Evolutionary conservation across 2,888 invertebrate genomes (phyloP).

Genomic region (Metalampra italica): DNA sequence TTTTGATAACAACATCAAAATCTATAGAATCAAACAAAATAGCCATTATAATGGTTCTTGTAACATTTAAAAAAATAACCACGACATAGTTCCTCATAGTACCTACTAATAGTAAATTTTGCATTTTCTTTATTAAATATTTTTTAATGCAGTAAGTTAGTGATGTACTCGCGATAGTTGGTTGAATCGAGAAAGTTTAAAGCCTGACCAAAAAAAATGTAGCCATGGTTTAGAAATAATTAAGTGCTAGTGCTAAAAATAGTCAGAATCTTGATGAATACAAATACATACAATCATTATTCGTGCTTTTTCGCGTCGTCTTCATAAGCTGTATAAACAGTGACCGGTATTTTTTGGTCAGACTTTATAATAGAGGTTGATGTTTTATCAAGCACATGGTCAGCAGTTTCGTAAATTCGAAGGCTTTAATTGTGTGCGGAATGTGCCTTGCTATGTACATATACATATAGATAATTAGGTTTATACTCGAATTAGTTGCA

Average conservation of each 20-base stretch:
- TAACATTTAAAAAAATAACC: slow-evolving; percentile 58
- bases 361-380: slow-evolving; percentile 51
- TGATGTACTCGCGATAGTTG: slow-evolving; percentile 57
- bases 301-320: too few relatives aligned
- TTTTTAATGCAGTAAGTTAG: slow-evolving; percentile 71
- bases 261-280: too few relatives aligned
- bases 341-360: slow-evolving; percentile 31
- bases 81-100: slow-evolving; percentile 77
- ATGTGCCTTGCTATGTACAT: slow-evolving; percentile 78
- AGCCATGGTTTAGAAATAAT: slow-evolving; percentile 6
- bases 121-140: slow-evolving; percentile 71
- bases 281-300: too few relatives aligned
- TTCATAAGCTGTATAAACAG: too few relatives aligned
- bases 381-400: slow-evolving; percentile 71
- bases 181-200: slow-evolving; percentile 22
- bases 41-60: slow-evolving; percentile 41
- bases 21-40: slow-evolving; percentile 47
- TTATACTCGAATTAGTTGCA: slow-evolving; percentile 78
- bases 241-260: too few relatives aligned
- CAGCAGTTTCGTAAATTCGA: slow-evolving; percentile 58
- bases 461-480: slow-evolving; percentile 63
- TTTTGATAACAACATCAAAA: slow-evolving; percentile 72
- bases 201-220: slow-evolving; percentile 34
- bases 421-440: slow-evolving; percentile 77
- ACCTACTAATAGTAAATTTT: slow-evolving; percentile 76